These are phyloP conservation scores for Archips xylosteana DNA, from an alignment of 2,888 invertebrate genomes.

Conservation along the genomic window DNA sequence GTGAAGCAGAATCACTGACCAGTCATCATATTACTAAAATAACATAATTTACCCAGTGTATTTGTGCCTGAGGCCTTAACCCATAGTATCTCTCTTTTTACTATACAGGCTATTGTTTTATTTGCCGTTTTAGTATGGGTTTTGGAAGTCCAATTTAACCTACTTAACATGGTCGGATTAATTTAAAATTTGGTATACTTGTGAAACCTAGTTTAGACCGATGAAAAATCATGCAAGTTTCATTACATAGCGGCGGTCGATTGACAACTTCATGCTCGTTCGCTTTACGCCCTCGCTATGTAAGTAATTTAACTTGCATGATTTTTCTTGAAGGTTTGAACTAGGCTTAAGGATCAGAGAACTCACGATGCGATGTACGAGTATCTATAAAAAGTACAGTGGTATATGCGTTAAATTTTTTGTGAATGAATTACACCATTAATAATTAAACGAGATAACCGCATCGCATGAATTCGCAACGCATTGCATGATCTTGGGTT, in stretches of 20 bases:
- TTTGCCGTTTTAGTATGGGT: no score
- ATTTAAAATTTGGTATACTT: no score
- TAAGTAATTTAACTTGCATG: no score
- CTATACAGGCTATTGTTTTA: no score
- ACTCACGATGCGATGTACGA: neutral
- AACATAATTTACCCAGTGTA: neutral
- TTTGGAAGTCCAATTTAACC: no score
- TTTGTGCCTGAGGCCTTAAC: neutral
- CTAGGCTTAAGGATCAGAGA: neutral
- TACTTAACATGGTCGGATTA: no score
- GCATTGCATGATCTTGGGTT: neutral
- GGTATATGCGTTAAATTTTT: neutral
- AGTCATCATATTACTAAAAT: neutral
- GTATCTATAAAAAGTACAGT: neutral
- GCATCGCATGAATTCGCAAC: neutral
- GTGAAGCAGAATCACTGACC: slow-evolving; percentile 13
- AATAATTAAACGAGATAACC: neutral
- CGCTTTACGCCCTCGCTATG: no score
- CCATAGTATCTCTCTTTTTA: neutral
- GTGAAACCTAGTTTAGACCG: no score
- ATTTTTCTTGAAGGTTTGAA: no score
- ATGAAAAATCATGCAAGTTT: no score
- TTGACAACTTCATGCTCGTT: no score
- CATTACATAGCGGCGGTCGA: no score
- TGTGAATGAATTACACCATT: neutral